These are phyloP conservation scores for Rhopilema esculentum DNA, from an alignment of 30 jellyfish, hydroid and myxozoan genomes.

Conservation along the genomic window DNA sequence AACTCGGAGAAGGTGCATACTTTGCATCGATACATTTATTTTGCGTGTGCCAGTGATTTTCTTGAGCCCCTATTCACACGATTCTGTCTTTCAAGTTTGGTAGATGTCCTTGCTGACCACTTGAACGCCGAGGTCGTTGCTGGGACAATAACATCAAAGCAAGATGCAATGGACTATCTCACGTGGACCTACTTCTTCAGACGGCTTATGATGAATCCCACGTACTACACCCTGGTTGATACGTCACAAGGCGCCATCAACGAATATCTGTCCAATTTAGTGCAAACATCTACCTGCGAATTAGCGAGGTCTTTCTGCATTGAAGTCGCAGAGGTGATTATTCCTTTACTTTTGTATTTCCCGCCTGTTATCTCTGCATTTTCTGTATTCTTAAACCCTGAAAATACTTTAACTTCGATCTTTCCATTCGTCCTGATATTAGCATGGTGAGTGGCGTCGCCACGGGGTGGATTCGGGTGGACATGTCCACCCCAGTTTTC, in stretches of 20 bases:
- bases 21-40: no score
- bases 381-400: no score
- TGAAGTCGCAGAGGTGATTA: conserved; percentile 79
- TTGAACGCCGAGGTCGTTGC: conserved; percentile 99
- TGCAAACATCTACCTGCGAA: conserved; percentile 75
- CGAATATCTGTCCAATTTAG: conserved; percentile 76
- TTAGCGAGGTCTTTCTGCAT: conserved; percentile 89
- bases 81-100: conserved; percentile 78
- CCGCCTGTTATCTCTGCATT: no score
- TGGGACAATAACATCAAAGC: conserved; percentile 93
- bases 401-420: no score
- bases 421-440: no score
- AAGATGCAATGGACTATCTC: conserved; percentile 96
- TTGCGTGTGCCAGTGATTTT: no score
- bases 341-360: neutral
- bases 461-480: no score
- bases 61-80: no score
- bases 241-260: conserved; percentile 79
- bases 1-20: no score
- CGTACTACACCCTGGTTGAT: conserved; percentile 85
- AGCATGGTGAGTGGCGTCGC: no score
- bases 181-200: conserved; percentile 97
- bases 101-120: conserved; percentile 96
- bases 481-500: no score
- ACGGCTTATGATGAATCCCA: conserved; percentile 93